phyloP scores from a whole-genome alignment of 2,888 invertebrate species.

The Apodemia duryi region DNA sequence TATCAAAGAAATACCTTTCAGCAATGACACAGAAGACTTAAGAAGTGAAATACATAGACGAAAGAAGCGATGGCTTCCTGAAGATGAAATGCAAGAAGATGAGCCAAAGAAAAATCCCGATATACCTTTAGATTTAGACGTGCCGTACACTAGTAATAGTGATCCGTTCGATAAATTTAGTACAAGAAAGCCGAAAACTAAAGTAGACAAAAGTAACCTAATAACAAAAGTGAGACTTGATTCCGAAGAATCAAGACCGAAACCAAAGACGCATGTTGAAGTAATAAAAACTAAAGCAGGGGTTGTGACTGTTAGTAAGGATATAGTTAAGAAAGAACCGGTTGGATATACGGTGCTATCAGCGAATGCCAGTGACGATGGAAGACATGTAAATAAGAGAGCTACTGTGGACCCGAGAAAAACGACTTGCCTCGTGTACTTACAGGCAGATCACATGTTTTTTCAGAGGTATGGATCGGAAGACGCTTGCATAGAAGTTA shows the following conservation, averaged over 20 bases:
- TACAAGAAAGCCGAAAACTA: slow-evolving; percentile 72
- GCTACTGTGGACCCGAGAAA: slow-evolving; percentile 90
- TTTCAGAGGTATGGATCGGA: slow-evolving; percentile 96
- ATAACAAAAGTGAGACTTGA: slow-evolving; percentile 75
- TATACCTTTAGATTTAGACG: slow-evolving; percentile 82
- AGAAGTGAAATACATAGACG: slow-evolving; percentile 59
- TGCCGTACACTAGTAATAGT: slow-evolving; percentile 82
- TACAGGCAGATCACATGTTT: slow-evolving; percentile 98
- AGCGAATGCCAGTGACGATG: slow-evolving; percentile 73
- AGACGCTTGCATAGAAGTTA: slow-evolving; percentile 96
- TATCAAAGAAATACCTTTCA: slow-evolving; percentile 45
- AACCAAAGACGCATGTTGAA: slow-evolving; percentile 84
- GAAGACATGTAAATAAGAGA: slow-evolving; percentile 81
- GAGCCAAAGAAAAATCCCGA: slow-evolving; percentile 81
- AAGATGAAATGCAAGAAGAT: slow-evolving; percentile 80
- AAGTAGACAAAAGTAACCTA: slow-evolving; percentile 75
- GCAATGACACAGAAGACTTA: slow-evolving; percentile 59
- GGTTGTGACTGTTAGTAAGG: slow-evolving; percentile 81
- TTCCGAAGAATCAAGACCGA: slow-evolving; percentile 77
- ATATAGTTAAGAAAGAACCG: slow-evolving; percentile 81
- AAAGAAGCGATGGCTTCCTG: slow-evolving; percentile 84
- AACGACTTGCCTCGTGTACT: slow-evolving; percentile 95
- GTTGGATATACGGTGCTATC: slow-evolving; percentile 68
- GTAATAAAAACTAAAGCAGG: slow-evolving; percentile 83
- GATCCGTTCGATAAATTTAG: slow-evolving; percentile 71